Evolutionary conservation across 2,113 vertebrate species (phyloP), one percentile per base, ranked within the genome.

Genomic region (Pseudopodoces humilis): DNA sequence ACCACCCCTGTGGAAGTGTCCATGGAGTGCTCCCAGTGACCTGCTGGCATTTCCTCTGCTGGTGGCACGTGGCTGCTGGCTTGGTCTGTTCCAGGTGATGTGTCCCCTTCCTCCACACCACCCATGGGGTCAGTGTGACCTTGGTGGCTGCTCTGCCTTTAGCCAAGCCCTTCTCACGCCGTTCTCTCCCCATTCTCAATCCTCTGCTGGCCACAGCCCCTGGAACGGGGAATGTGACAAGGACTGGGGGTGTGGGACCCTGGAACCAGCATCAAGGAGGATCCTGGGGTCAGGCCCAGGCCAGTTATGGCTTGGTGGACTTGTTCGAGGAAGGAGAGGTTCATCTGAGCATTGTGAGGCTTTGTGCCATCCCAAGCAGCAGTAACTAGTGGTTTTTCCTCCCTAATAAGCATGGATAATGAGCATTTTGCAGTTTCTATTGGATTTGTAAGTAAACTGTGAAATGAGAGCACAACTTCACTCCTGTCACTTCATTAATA

Each of bases 401-500:
- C n/a, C 44, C 69, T 87, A 82, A 84, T 70, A 59, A 93, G 44
- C 56, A 43, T 37, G 33, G 63, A 55, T 84, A 87, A 90, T 70
- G 56, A 93, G 56, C 65, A 46, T 71, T 71, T 35, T 90, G 60
- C 67, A 70, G 60, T 58, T 84, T 70, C 75, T 53, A 64, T 52
- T 83, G 55, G 69, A 63, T 94, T 84, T 33, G 15, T 78, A 82
- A 90, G 67, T 46, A 91, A 87, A 89, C 50, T 74, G 67, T 77
- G 84, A 65, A 37, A 77, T 46, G 88, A 87, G 74, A 93, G 50
- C 88, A 84, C 78, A 70, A 62, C 52, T 84, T 90, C 72, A 31
- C 60, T 90, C 43, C 64, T 71, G 44, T 87, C 74, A 90, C 84
- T 93, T 93, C 65, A 87, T 93, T 91, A 91, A 78, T 46, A 93